Base-by-base conservation (phyloP, 2,113 vertebrate species). In the Rhineura floridana region DNA sequence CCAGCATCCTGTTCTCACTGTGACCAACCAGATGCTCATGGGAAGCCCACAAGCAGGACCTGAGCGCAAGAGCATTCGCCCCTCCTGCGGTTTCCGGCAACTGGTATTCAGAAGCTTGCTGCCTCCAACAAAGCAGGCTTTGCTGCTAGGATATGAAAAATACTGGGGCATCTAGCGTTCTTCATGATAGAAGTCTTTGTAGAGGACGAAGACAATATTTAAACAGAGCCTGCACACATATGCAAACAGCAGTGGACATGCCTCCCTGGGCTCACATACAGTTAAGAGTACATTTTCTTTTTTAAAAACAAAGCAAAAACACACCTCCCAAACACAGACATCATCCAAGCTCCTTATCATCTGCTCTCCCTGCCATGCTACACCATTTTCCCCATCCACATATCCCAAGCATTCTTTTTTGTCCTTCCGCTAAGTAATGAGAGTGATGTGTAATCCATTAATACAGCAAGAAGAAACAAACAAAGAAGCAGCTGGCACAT, bases 401-500 rank as follows among this genome's bases (percentile, higher is more conserved):
- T n/a, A 87, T 86, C 59, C 82, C 91, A 81, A 94, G 92, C 67
- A 77, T 70, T 73, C 75, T 84, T 91, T 91, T 67, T 75, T 88
- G 86, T 91, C 92, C 70, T 86, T 95, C 88, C 77, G 63, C 77
- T 89, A 59, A 81, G 90, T 95, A 94, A 94, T 92, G 89, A 93
- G 94, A 95, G 82, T 84, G 65, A 85, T 93, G 91, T 89, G 92
- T 93, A 94, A 93, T 91, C 91, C 92, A 95, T 95, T 96, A 95
- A 95, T 95, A 89, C 12, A 90, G 90, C 89, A 91, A 95, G 87
- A 94, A 93, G 91, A 70, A 94, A 93, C 93, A 42, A 94, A 89
- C 88, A 92, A 92, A 95, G 93, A 84, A 93, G 93, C 95, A 96
- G 93, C 94, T 95, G 95, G 95, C 93, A 95, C 89, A 95, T 93